phyloP scores from a whole-genome alignment of 2,888 invertebrate genomes.

The Macrophya annulata region DNA sequence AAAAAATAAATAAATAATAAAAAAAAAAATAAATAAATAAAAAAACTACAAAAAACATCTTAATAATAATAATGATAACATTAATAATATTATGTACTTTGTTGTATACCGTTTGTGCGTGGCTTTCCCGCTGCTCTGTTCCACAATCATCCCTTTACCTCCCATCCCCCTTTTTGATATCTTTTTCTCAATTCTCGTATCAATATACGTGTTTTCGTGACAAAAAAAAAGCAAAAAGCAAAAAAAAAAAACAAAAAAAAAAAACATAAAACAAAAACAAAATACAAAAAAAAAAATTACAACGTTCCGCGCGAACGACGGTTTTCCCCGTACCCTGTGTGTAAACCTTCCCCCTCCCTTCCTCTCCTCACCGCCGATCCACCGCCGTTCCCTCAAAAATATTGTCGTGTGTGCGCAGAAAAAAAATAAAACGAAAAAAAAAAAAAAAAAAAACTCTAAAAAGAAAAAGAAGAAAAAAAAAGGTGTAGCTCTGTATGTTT shows the following conservation, averaged over 20 bases:
- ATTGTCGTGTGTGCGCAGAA: conserved; percentile 23
- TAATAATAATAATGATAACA: conserved; percentile 19
- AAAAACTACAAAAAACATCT: conserved; percentile 20
- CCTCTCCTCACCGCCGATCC: not conserved
- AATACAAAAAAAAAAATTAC: not conserved
- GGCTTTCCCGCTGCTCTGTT: conserved; percentile 65
- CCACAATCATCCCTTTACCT: conserved; percentile 8
- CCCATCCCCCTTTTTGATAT: not conserved
- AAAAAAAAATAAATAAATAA: too few species aligned
- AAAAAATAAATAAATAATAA: conserved; percentile 20
- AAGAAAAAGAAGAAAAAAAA: conserved; percentile 41
- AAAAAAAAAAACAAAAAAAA: not conserved
- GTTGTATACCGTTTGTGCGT: conserved; percentile 70
- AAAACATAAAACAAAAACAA: not conserved
- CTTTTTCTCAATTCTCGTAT: not conserved
- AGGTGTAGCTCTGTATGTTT: conserved; percentile 40
- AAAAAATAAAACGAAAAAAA: not conserved
- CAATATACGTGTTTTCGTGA: not conserved
- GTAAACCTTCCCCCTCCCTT: not conserved
- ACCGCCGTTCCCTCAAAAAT: not conserved
- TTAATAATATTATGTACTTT: conserved; percentile 62
- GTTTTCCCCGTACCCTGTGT: not conserved
- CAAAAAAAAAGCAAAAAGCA: not conserved
- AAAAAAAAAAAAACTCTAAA: conserved; percentile 46
- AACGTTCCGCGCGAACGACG: not conserved